Evolutionary conservation across 2,113 vertebrate species (phyloP).

Genomic region (Todiramphus chloris): DNA sequence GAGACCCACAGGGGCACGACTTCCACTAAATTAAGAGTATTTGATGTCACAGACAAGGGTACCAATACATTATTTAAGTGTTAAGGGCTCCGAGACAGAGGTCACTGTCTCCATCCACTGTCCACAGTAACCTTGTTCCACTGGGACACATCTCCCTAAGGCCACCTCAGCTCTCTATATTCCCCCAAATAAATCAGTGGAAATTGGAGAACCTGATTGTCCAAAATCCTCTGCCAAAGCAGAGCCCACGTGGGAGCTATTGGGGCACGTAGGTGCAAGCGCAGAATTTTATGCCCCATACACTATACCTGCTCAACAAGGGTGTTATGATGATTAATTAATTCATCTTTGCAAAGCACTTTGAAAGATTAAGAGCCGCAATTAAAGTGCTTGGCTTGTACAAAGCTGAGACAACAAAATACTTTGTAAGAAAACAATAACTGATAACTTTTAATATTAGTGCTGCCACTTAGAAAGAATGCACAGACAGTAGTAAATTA

Average conservation of each 20-base stretch:
- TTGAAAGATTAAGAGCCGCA: constrained; percentile 46
- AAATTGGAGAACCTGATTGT: neutral
- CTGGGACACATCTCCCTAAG: neutral
- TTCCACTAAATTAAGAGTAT: neutral
- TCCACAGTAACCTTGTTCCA: neutral
- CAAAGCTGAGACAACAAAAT: constrained; percentile 64
- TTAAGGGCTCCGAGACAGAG: neutral
- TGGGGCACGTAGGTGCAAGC: neutral
- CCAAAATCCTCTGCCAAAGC: neutral
- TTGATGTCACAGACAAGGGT: neutral
- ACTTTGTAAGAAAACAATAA: constrained; percentile 42
- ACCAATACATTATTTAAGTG: neutral
- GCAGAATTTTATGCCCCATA: neutral
- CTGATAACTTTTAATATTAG: constrained; percentile 33
- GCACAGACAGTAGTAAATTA: neutral
- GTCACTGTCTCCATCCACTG: neutral
- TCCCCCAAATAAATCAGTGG: neutral
- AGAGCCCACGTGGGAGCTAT: neutral
- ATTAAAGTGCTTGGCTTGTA: constrained; percentile 47
- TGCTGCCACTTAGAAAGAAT: constrained; percentile 1
- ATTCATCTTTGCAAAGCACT: constrained; percentile 36
- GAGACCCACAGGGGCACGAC: neutral
- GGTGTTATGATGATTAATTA: constrained; percentile 32
- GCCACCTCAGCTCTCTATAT: neutral
- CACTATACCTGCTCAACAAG: neutral